phyloP scores from a whole-genome alignment of 2,797 vertebrate species.

The Microcaecilia unicolor region DNA sequence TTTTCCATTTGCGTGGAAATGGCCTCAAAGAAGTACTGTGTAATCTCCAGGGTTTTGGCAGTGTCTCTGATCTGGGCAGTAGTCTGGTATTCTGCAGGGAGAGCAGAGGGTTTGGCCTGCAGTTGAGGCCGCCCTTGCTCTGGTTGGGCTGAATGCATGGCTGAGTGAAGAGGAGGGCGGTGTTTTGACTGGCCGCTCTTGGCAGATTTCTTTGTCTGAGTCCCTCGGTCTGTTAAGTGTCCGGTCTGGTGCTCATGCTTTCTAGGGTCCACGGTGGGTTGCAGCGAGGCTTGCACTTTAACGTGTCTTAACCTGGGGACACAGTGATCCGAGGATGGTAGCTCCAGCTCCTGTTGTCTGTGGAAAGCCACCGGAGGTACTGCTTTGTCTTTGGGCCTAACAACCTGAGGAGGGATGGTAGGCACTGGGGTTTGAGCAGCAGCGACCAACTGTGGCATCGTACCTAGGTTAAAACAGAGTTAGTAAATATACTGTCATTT shows the following conservation, averaged over 20 bases:
- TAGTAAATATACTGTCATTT: no score
- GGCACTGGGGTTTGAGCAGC: conserved; percentile 30
- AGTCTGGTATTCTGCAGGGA: conserved; percentile 8
- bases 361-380: conserved; percentile 28
- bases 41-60: conserved; percentile 82
- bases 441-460: conserved; percentile 37
- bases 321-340: conserved; percentile 27
- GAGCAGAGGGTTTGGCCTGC: neutral
- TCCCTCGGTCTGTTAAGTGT: conserved; percentile 43
- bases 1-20: conserved; percentile 93
- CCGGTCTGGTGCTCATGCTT: conserved; percentile 40
- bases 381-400: conserved; percentile 78
- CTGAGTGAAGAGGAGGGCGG: conserved; percentile 26
- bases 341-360: conserved; percentile 45
- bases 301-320: conserved; percentile 23
- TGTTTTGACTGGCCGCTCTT: conserved; percentile 54
- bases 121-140: conserved; percentile 4
- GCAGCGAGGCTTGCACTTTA: conserved; percentile 39
- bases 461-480: conserved; percentile 37
- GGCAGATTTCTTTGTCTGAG: conserved; percentile 50
- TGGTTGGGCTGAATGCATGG: conserved; percentile 25
- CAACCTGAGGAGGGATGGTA: conserved; percentile 57
- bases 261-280: conserved; percentile 33
- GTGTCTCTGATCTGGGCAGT: conserved; percentile 53
- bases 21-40: conserved; percentile 90